phyloP scores from a whole-genome alignment of 2,888 invertebrate species.

The Cheilosia pagana region DNA sequence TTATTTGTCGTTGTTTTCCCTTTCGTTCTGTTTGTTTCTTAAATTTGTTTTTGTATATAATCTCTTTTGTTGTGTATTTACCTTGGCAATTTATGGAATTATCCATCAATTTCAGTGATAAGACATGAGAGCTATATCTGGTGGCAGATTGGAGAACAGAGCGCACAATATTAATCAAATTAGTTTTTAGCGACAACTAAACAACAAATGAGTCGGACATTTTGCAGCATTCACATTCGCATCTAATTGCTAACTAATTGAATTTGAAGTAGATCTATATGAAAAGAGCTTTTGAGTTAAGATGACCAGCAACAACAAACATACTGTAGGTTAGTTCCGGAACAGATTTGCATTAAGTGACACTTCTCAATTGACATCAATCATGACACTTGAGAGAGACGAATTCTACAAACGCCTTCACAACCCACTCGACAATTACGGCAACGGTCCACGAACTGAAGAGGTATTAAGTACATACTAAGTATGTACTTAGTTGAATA shows the following conservation, averaged over 20 bases:
- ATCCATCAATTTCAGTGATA: constrained; percentile 62
- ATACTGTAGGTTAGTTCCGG: no score
- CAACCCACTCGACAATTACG: background rate
- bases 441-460: no score
- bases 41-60: constrained; percentile 46
- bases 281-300: no score
- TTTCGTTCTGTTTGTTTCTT: constrained; percentile 64
- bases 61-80: constrained; percentile 55
- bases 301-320: no score
- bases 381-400: background rate
- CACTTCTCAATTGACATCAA: constrained; percentile 14
- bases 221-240: background rate
- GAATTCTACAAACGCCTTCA: constrained; percentile 3
- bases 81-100: constrained; percentile 48
- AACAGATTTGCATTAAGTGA: constrained; percentile 1
- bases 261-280: no score
- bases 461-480: constrained; percentile 6
- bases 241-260: constrained; percentile 22
- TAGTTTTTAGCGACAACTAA: background rate
- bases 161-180: constrained; percentile 8
- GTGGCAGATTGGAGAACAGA: background rate
- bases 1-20: constrained; percentile 47
- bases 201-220: constrained; percentile 12
- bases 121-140: background rate
- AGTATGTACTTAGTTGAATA: constrained; percentile 2